These are phyloP conservation scores for Aporophyla nigra DNA, from an alignment of 2,888 invertebrate species.

Conservation along the genomic window DNA sequence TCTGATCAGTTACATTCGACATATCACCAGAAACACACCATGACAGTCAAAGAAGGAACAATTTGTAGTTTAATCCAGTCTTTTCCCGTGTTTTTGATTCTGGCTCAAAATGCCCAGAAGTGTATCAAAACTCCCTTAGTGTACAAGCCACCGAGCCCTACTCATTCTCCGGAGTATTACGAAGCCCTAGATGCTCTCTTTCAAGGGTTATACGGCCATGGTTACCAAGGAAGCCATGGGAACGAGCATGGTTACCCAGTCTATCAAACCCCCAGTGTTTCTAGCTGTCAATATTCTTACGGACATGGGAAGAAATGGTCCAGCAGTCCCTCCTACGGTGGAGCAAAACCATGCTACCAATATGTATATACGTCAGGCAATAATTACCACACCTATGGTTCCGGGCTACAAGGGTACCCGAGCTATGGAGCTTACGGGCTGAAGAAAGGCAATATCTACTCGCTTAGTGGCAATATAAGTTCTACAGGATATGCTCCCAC, in stretches of 20 bases:
- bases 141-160: slow-evolving; percentile 84
- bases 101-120: slow-evolving; percentile 83
- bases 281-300: slow-evolving; percentile 60
- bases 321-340: slow-evolving; percentile 20
- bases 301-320: slow-evolving; percentile 62
- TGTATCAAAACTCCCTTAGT: slow-evolving; percentile 84
- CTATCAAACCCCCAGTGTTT: slow-evolving; percentile 41
- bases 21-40: slow-evolving; percentile 57
- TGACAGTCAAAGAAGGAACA: slow-evolving; percentile 82
- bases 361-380: slow-evolving; percentile 64
- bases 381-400: slow-evolving; percentile 59
- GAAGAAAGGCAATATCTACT: slow-evolving; percentile 75
- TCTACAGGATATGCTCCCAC: slow-evolving; percentile 77
- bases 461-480: slow-evolving; percentile 67
- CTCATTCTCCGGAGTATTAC: slow-evolving; percentile 85
- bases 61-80: slow-evolving; percentile 84
- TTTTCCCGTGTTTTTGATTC: slow-evolving; percentile 84
- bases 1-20: slow-evolving; percentile 57
- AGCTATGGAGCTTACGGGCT: slow-evolving; percentile 59
- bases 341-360: slow-evolving; percentile 67
- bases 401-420: slow-evolving; percentile 61
- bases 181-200: slow-evolving; percentile 84
- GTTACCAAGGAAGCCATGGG: slow-evolving; percentile 58
- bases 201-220: slow-evolving; percentile 76
- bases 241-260: slow-evolving; percentile 43